Conservation (phyloP, 2,888 invertebrate genomes). For the Ditula angustiorana region DNA sequence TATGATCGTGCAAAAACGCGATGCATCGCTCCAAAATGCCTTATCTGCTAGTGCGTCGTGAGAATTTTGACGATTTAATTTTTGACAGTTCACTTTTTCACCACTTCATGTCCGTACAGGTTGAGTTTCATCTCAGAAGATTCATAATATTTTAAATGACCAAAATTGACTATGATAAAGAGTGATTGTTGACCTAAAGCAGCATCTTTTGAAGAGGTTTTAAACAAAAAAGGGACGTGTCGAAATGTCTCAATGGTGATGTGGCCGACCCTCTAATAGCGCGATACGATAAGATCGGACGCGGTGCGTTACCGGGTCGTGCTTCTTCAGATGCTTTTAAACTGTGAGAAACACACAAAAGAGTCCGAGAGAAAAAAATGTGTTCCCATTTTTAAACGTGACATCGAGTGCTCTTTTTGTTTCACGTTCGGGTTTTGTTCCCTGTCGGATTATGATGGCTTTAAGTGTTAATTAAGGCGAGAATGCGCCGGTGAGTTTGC, state of each 20-base stretch:
- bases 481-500: conserved; percentile 72
- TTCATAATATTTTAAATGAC: conserved; percentile 45
- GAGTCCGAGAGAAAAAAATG: conserved; percentile 76
- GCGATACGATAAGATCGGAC: conserved; percentile 73
- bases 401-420: conserved; percentile 76
- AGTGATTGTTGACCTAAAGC: conserved; percentile 67
- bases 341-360: conserved; percentile 83
- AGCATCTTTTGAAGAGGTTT: conserved; percentile 62
- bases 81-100: conserved; percentile 49
- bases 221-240: conserved; percentile 74
- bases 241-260: conserved; percentile 75
- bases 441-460: conserved; percentile 72
- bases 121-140: conserved; percentile 35
- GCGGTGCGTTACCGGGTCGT: conserved; percentile 80
- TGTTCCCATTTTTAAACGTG: conserved; percentile 77
- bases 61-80: conserved; percentile 70
- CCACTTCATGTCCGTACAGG: conserved; percentile 30
- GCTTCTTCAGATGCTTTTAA: conserved; percentile 78
- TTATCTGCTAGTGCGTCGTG: conserved; percentile 74
- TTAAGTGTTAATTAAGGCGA: conserved; percentile 81
- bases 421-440: conserved; percentile 63
- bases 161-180: conserved; percentile 51
- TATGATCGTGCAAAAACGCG: conserved; percentile 79
- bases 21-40: conserved; percentile 57
- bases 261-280: conserved; percentile 76